A percentile compares a stretch with the other conserved stretches of the same genome.
phyloP scores from a whole-genome alignment of 1,140 invertebrate species.

The Myzus persicae region DNA sequence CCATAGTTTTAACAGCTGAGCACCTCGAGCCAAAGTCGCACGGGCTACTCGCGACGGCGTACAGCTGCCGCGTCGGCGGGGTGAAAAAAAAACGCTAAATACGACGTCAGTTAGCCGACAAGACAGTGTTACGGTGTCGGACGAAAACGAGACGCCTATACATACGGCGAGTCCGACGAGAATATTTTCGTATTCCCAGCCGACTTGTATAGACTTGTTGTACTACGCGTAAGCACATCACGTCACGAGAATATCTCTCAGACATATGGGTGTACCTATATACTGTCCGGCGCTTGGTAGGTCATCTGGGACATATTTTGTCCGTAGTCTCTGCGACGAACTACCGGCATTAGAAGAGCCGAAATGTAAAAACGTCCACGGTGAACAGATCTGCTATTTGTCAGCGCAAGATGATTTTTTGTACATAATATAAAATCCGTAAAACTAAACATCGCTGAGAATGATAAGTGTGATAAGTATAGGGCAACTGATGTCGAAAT shows the following conservation, averaged over 20 bases:
- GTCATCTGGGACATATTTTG: neutral
- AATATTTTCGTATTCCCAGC: neutral
- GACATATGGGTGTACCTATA: neutral
- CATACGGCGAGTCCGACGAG: neutral
- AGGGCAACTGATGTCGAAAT: too few species aligned
- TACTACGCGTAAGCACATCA: neutral
- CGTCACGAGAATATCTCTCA: neutral
- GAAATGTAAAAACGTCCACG: neutral
- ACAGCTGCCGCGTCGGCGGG: too few species aligned
- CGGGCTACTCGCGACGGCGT: neutral
- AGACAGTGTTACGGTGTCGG: neutral
- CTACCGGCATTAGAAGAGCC: neutral
- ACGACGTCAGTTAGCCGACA: neutral
- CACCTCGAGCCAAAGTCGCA: neutral
- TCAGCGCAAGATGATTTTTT: neutral
- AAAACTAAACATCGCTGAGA: neutral
- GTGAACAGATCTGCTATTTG: neutral
- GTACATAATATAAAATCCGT: too few species aligned
- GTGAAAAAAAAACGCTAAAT: neutral
- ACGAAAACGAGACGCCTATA: neutral
- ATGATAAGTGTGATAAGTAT: neutral
- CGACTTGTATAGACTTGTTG: neutral
- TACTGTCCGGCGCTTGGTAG: too few species aligned
- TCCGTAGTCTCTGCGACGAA: neutral
- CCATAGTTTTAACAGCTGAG: conserved; percentile 33